Conservation (phyloP, 2,797 vertebrate species). For the Pogonophryne albipinna region DNA sequence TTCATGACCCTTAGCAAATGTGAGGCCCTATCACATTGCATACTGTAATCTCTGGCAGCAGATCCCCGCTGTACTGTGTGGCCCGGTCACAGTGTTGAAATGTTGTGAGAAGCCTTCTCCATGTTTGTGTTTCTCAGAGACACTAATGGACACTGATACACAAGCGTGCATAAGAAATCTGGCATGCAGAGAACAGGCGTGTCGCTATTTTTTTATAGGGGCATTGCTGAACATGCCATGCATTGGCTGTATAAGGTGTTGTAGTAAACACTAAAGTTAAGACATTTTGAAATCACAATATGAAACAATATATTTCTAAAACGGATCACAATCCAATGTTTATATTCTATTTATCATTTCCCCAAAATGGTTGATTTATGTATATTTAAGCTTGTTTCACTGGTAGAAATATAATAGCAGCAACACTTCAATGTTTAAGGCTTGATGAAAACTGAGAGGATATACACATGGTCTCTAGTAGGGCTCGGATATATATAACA, state of each 20-base stretch:
- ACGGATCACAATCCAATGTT: too few species aligned
- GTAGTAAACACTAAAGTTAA: neutral
- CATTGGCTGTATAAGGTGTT: neutral
- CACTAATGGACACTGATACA: constrained; percentile 10
- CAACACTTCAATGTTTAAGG: neutral
- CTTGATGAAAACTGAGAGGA: too few species aligned
- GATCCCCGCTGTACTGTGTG: constrained; percentile 47
- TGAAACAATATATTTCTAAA: neutral
- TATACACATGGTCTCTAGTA: too few species aligned
- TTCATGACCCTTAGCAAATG: constrained; percentile 71
- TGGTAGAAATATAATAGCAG: neutral
- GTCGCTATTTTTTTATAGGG: constrained; percentile 14
- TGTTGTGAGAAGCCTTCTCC: constrained; percentile 6
- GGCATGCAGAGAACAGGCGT: neutral
- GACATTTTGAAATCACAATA: constrained; percentile 4
- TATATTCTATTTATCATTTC: neutral
- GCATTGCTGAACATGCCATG: constrained; percentile 18
- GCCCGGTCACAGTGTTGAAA: constrained; percentile 48
- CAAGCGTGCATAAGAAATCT: constrained; percentile 16
- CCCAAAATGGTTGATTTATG: neutral
- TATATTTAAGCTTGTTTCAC: neutral
- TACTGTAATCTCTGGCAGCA: constrained; percentile 67
- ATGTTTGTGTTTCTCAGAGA: constrained; percentile 32
- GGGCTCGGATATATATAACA: too few species aligned
- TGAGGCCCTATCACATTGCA: constrained; percentile 77